phyloP scores from a whole-genome alignment of 1,140 invertebrate genomes.

The Stenopsyche tienmushanensis region DNA sequence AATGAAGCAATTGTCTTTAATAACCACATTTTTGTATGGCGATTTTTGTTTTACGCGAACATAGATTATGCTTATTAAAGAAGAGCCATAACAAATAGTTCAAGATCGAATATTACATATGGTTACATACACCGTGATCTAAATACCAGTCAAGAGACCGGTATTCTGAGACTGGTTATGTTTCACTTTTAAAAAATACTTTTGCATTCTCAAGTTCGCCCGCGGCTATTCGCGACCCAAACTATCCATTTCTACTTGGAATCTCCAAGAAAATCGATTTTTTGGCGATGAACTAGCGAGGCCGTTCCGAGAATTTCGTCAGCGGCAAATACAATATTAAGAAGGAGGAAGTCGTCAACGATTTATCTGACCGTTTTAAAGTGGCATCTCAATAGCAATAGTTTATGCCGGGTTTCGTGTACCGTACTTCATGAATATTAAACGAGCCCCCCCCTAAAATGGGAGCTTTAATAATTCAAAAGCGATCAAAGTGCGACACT shows the following conservation, averaged over 20 bases:
- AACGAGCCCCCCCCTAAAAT: constrained; percentile 6
- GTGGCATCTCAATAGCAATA: constrained; percentile 12
- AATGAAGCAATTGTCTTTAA: too few species aligned
- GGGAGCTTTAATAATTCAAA: constrained; percentile 27
- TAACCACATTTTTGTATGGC: too few species aligned
- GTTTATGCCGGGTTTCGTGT: background rate
- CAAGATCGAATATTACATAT: too few species aligned
- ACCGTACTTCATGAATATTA: constrained; percentile 26
- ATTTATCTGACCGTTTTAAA: constrained; percentile 5
- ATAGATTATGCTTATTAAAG: too few species aligned
- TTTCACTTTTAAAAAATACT: constrained; percentile 13
- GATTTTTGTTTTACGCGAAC: too few species aligned
- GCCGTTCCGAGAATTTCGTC: too few species aligned
- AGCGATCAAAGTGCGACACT: constrained; percentile 19
- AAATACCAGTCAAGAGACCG: constrained; percentile 5
- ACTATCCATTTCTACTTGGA: background rate
- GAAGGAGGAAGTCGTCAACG: background rate
- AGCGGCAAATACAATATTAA: too few species aligned
- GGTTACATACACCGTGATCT: constrained; percentile 9
- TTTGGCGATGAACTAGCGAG: too few species aligned
- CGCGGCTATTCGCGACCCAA: background rate
- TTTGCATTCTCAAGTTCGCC: background rate
- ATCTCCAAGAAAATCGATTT: background rate
- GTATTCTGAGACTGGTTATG: constrained; percentile 19
- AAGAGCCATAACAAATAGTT: too few species aligned